Evolutionary conservation across 1,140 invertebrate genomes (phyloP).

Genomic region (Pissodes strobi): DNA sequence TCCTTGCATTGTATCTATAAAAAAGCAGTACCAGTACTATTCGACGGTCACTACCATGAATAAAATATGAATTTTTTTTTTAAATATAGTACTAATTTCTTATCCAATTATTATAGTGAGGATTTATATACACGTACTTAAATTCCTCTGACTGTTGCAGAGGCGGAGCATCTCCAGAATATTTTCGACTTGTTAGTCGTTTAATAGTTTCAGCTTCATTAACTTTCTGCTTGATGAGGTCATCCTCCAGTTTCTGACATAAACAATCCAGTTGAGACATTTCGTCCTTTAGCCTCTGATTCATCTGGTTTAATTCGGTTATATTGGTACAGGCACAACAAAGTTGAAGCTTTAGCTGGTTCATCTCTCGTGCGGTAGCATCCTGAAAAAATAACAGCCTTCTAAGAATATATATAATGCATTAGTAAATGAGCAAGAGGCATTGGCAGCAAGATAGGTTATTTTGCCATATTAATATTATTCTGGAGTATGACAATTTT

Average conservation of each 20-base stretch:
- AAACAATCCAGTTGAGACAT: conserved; percentile 35
- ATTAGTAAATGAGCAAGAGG: too few species aligned
- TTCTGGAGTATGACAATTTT: too few species aligned
- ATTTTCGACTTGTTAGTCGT: conserved; percentile 30
- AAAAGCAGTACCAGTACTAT: too few species aligned
- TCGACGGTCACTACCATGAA: too few species aligned
- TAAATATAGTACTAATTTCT: too few species aligned
- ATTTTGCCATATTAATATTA: too few species aligned
- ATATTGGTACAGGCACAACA: conserved; percentile 40
- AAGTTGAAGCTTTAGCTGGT: conserved; percentile 43
- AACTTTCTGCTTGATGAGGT: conserved; percentile 50
- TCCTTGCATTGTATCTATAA: too few species aligned
- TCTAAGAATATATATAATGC: too few species aligned
- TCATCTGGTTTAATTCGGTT: conserved; percentile 41
- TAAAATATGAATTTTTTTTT: too few species aligned
- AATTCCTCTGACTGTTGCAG: conserved; percentile 7
- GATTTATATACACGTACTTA: conserved; percentile 5
- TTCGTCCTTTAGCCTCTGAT: conserved; percentile 42
- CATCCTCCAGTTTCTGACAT: conserved; percentile 46
- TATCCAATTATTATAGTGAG: too few species aligned
- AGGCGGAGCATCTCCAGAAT: not conserved
- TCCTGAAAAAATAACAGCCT: too few species aligned
- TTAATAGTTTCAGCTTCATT: conserved; percentile 49
- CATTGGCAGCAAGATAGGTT: too few species aligned
- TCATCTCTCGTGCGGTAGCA: conserved; percentile 36